Evolutionary conservation across 2,113 vertebrate species (phyloP), one percentile per base, ranked within the genome.

Genomic region (Gopherus flavomarginatus): DNA sequence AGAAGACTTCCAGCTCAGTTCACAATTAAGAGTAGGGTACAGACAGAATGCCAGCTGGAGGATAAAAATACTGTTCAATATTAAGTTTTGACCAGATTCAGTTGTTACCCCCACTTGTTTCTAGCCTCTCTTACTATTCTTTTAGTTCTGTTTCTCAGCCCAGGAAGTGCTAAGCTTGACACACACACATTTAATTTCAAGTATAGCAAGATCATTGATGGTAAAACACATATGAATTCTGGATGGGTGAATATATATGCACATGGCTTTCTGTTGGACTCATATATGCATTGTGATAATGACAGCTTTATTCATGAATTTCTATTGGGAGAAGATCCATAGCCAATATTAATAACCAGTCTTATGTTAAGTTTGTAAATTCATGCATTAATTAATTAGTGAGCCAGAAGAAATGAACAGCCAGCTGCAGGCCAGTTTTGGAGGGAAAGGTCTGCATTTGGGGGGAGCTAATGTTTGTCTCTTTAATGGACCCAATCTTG

Each of bases 281-380:
- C 95, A 87, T 95, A 93, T 95, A 95, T 92, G 86, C 84, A 95
- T 97, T 94, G 88, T 86, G 90, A 94, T 97, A 97, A 94, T 92
- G 92, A 96, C 92, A 92, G 83, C 84, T 98, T 96, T 92, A 29
- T 96, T 88, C 88, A 94, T 93, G 56, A 93, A 81, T 93, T 94
- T 93, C 94, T 97, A 79, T 57, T 93, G 86, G 90, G 88, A 90
- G 90, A 54, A 81, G 54, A 47, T 75, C 49, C 29, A 54, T 52
- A 53, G 69, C 90, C 89, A 85, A 16, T 78, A 96, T 94, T 95
- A 93, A 96, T 89, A 87, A 87, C 84, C 79, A 1, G 0, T 87
- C 81, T 95, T 72, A 77, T 78, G 92, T 49, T 92, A 82, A 96
- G 87, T 86, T 91, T 79, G 35, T 52, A 86, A 50, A 86, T 95